Conservation (phyloP, 1,140 invertebrate genomes). For the Drosophila seguyi region DNA sequence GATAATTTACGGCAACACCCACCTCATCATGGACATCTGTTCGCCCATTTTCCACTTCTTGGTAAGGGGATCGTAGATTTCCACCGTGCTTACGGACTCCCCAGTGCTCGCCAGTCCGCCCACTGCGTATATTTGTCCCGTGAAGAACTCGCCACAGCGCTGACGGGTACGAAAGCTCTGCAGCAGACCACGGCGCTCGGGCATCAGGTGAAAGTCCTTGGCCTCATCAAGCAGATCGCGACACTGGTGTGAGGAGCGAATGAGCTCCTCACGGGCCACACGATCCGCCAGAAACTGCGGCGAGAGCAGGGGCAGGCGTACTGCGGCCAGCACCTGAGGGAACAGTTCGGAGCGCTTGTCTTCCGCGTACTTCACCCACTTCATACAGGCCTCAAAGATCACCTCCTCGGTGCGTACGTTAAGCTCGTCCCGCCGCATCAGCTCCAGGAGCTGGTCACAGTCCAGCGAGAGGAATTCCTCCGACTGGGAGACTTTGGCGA, state of each 20-base stretch:
- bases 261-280: slow-evolving; percentile 93
- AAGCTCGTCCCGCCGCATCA: slow-evolving; percentile 92
- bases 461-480: slow-evolving; percentile 90
- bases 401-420: slow-evolving; percentile 90
- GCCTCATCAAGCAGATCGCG: slow-evolving; percentile 94
- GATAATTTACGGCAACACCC: not conserved
- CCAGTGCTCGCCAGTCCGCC: slow-evolving; percentile 94
- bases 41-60: slow-evolving; percentile 92
- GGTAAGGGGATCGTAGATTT: slow-evolving; percentile 92
- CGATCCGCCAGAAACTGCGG: slow-evolving; percentile 94
- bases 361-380: slow-evolving; percentile 92
- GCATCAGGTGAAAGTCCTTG: slow-evolving; percentile 93
- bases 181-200: slow-evolving; percentile 90
- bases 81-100: slow-evolving; percentile 94
- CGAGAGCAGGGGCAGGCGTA: slow-evolving; percentile 92
- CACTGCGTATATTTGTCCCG: slow-evolving; percentile 94
- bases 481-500: slow-evolving; percentile 91
- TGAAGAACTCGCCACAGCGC: slow-evolving; percentile 90
- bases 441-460: slow-evolving; percentile 89
- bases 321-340: slow-evolving; percentile 90
- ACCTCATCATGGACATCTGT: slow-evolving; percentile 93
- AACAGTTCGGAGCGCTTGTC: slow-evolving; percentile 87
- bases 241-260: slow-evolving; percentile 91
- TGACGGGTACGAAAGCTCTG: slow-evolving; percentile 91
- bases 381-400: slow-evolving; percentile 94